Percentiles rank a stretch among this genome's conserved stretches.
Evolutionary conservation across 2,888 invertebrate genomes (phyloP).

Genomic region (Standfussiana lucernea): DNA sequence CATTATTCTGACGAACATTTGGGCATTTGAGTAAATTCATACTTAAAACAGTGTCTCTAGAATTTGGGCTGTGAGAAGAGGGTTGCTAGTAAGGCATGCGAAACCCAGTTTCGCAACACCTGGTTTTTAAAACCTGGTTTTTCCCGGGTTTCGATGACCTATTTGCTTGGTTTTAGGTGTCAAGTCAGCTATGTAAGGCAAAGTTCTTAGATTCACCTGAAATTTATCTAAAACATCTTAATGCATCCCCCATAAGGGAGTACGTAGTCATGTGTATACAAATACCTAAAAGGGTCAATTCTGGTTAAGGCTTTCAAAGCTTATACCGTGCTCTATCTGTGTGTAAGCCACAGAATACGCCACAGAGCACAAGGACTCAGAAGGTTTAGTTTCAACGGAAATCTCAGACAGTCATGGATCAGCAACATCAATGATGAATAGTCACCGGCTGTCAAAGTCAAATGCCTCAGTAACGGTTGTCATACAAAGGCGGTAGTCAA

Average conservation of each 20-base stretch:
- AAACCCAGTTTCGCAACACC: no score
- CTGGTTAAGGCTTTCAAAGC: constrained; percentile 45
- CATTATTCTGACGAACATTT: neutral
- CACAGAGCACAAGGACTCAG: constrained; percentile 6
- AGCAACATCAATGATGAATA: neutral
- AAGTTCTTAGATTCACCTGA: neutral
- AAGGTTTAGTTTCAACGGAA: constrained; percentile 21
- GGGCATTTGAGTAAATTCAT: neutral
- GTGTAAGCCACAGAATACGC: constrained; percentile 21
- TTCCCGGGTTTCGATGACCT: no score
- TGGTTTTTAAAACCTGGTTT: no score
- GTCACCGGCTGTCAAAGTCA: neutral
- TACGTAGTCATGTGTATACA: constrained; percentile 21
- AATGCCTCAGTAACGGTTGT: neutral
- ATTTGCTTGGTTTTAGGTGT: no score
- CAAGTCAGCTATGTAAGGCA: neutral
- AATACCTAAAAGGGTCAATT: constrained; percentile 30
- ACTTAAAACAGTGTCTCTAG: neutral
- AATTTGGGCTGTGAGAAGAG: neutral
- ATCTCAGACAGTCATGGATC: neutral
- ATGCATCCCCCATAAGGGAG: constrained; percentile 8
- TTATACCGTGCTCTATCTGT: constrained; percentile 12
- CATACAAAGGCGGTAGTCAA: neutral
- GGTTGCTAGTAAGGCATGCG: no score
- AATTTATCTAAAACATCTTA: neutral